Conservation (phyloP, 2,113 vertebrate genomes). For the Campylorhamphus procurvoides region DNA sequence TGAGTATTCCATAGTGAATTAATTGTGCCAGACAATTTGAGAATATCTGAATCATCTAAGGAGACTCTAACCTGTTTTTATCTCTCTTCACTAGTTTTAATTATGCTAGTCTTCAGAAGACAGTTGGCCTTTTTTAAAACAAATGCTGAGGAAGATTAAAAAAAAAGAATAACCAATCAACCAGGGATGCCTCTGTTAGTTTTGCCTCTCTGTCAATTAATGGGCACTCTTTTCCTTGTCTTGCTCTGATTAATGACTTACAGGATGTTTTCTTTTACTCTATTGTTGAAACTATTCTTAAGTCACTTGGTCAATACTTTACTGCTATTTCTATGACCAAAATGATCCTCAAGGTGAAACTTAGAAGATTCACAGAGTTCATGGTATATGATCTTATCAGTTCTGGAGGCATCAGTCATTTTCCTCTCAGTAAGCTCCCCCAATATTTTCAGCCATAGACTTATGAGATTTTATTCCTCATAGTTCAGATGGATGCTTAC, state of each 20-base stretch:
- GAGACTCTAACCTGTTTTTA: background rate
- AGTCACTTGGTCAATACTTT: background rate
- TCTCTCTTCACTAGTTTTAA: background rate
- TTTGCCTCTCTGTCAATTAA: background rate
- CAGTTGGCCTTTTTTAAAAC: background rate
- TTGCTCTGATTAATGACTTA: background rate
- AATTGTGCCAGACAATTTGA: conserved; percentile 1
- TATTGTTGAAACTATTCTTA: background rate
- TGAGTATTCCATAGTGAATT: background rate
- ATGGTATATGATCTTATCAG: background rate
- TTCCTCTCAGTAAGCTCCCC: background rate
- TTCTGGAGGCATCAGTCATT: background rate
- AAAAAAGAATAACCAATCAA: background rate
- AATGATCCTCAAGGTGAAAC: background rate
- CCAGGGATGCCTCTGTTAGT: background rate
- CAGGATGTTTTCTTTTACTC: background rate
- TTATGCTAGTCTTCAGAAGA: background rate
- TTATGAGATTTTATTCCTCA: background rate
- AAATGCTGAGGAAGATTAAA: background rate
- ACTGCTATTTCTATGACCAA: background rate
- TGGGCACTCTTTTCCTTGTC: background rate
- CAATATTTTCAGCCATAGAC: background rate
- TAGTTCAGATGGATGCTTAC: background rate
- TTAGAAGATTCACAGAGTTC: background rate
- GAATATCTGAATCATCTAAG: conserved; percentile 19